Base-by-base conservation (phyloP, 2,113 vertebrate species). In the Australoheros scitulus region DNA sequence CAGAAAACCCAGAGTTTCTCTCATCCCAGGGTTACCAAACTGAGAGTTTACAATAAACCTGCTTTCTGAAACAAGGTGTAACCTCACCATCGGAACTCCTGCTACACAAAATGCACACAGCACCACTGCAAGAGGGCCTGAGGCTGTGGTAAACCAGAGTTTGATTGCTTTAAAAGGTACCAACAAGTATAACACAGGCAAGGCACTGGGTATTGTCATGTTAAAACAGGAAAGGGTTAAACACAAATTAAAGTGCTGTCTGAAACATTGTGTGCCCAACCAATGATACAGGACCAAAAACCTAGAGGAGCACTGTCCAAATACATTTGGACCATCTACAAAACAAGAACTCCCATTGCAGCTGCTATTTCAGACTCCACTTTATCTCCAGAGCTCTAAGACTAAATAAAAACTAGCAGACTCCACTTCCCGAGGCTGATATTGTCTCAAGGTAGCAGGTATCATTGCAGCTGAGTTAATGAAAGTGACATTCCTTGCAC, bases 371-470 rank as follows among this genome's bases (percentile, higher is more conserved):
- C 17, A 72, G 43, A 20, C 65, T 50, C 64, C 24, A 29, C 64
- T 60, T 65, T 29, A 65, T 72, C 72, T 58, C 76, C 56, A 32
- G 47, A 18, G 29, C 65, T 47, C 76, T 41, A 55, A 84, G 84
- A 88, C 81, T 56, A 82, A 84, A 82, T 76, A 87, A 78, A 76
- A 55, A 22, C 59, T 13, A 80, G 7, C 68, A 72, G 68, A 38
- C 61, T 81, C 65, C 59, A 52, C 80, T 87, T 84, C 84, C 77
- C 60, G 78, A 52, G 63, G 57, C 68, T 72, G 79, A 85, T 56
- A 79, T 79, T 80, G 61, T 86, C 75, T 82, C 41, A 64, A 85
- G 86, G 86, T 75, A 82, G 86, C 81, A 29, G 76, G 79, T 87
- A 89, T 88, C 80, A 32, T 79, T 38, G 4, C 79, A 17, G 79